Conservation (phyloP, 2,113 vertebrate species). For the Reinhardtius hippoglossoides region DNA sequence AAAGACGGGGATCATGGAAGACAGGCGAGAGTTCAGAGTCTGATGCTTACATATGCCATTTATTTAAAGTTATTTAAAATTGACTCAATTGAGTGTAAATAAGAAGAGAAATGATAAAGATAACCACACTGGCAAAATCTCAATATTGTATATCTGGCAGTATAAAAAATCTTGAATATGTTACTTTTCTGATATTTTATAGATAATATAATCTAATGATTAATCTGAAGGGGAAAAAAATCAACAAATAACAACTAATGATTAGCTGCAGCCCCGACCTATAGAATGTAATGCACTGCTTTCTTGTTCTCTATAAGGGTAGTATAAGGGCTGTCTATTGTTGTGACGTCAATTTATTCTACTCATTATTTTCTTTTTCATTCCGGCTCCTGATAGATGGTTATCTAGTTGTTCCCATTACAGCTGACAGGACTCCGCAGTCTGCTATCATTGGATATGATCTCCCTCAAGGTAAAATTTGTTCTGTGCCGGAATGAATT, state of each 20-base stretch:
- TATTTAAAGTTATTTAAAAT: neutral
- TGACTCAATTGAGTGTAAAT: neutral
- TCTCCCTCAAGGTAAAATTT: constrained; percentile 56
- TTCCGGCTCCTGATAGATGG: constrained; percentile 29
- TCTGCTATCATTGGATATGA: constrained; percentile 32
- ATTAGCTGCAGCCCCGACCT: neutral
- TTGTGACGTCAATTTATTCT: neutral
- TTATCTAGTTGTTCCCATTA: constrained; percentile 44
- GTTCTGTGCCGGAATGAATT: constrained; percentile 58
- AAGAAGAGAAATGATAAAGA: neutral
- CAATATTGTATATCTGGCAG: too few species aligned
- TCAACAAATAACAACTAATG: neutral
- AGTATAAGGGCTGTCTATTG: neutral
- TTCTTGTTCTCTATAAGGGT: neutral
- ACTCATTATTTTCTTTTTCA: neutral
- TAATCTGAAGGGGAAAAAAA: neutral
- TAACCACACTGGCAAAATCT: too few species aligned
- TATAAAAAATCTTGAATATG: too few species aligned
- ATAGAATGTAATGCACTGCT: neutral
- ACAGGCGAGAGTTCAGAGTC: too few species aligned
- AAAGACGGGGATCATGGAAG: too few species aligned
- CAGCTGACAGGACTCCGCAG: constrained; percentile 32
- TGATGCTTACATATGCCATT: too few species aligned
- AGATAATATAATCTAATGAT: neutral
- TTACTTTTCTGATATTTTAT: neutral